Conservation (phyloP, 2,888 invertebrate genomes). For the Drosophila yooni region DNA sequence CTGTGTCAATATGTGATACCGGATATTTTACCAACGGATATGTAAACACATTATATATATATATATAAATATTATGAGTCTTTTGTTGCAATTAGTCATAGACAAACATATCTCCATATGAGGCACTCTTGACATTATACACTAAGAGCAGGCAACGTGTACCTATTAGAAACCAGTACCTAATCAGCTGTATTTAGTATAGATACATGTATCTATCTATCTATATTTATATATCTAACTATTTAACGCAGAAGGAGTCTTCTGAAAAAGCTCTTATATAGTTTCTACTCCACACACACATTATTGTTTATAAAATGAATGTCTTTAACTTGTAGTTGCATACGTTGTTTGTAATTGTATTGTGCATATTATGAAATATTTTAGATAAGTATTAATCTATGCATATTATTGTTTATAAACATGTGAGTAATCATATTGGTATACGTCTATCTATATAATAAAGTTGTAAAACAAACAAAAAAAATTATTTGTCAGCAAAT, state of each 20-base stretch:
- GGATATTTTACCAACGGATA: constrained; percentile 90
- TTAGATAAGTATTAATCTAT: constrained; percentile 65
- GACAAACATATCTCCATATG: constrained; percentile 60
- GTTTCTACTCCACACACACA: constrained; percentile 41
- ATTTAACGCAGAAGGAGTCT: constrained; percentile 26
- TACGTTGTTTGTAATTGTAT: constrained; percentile 55
- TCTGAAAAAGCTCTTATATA: constrained; percentile 49
- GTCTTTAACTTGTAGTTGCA: constrained; percentile 57
- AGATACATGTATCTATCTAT: background rate
- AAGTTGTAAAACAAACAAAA: constrained; percentile 63
- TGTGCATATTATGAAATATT: constrained; percentile 59
- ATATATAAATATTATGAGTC: background rate
- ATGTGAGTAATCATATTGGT: constrained; percentile 46
- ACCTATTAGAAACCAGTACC: constrained; percentile 72
- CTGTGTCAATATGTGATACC: constrained; percentile 91
- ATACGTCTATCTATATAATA: constrained; percentile 40
- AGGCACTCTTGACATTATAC: constrained; percentile 50
- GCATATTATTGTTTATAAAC: constrained; percentile 46
- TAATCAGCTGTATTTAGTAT: constrained; percentile 51
- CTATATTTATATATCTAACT: background rate
- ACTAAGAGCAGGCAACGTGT: constrained; percentile 47
- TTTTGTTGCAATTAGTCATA: constrained; percentile 55
- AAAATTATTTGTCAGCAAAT: constrained; percentile 1
- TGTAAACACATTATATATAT: constrained; percentile 83
- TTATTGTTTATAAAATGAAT: constrained; percentile 57